These are phyloP conservation scores for Echiichthys vipera DNA, from an alignment of 2,797 vertebrate species.

Conservation along the genomic window DNA sequence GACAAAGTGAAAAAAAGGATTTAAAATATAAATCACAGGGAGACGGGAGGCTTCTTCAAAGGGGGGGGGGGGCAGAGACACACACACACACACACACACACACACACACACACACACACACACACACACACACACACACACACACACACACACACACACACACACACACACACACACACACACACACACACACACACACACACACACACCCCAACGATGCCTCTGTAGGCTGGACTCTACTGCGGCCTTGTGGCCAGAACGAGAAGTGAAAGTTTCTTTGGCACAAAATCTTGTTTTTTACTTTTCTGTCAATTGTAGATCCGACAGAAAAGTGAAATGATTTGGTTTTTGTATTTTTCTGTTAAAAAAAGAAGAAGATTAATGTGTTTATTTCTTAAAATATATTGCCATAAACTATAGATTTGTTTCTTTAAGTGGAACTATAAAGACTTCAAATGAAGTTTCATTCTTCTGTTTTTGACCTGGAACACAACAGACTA, in stretches of 20 bases:
- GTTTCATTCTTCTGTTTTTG: no score
- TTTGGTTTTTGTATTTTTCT: no score
- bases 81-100: not conserved
- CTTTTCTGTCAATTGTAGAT: not conserved
- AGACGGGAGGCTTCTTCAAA: slow-evolving; percentile 24
- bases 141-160: not conserved
- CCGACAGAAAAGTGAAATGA: slow-evolving; percentile 2
- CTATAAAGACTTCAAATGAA: no score
- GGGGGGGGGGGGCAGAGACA: not conserved
- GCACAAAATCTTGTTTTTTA: not conserved
- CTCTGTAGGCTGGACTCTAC: slow-evolving; percentile 55
- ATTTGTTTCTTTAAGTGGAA: no score
- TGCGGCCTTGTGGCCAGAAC: slow-evolving; percentile 58
- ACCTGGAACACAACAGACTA: no score
- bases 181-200: not conserved
- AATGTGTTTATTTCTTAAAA: no score
- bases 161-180: not conserved
- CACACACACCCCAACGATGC: no score
- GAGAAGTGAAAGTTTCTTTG: slow-evolving; percentile 5
- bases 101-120: slow-evolving; percentile 5
- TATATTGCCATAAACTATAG: no score
- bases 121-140: not conserved
- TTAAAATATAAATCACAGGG: slow-evolving; percentile 25
- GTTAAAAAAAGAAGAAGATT: no score
- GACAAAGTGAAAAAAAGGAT: not conserved